Evolutionary conservation across 2,888 invertebrate species (phyloP), one percentile per base, ranked within the genome.

Genomic region (Asteroscopus sphinx): DNA sequence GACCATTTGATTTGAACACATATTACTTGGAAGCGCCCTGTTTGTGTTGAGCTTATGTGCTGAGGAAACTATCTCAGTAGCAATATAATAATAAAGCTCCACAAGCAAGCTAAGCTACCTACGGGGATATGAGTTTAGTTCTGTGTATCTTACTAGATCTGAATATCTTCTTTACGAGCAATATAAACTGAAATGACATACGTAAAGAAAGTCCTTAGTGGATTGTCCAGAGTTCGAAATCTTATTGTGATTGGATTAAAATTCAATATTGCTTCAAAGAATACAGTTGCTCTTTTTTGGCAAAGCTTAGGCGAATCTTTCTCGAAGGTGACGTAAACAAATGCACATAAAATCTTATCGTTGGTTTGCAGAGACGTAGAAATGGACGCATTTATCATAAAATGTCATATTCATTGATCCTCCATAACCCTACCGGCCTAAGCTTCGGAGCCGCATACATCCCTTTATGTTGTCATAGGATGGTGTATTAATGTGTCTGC

Each of bases 391-490:
- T 36, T 28, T 28, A 26, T 13, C 26, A 12, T 45, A 21, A 15
- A 35, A 26, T 46, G 25, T 15, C 11, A n/a, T 11, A 15, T 35
- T 25, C 15, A n/a, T 36, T 28, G 46, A 36, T 46, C 25, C 36
- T 12, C 17, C 12, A 44, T 33, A 21, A 32, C 7, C 15, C n/a
- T 33, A 12, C 5, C 6, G 16, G 21, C 42, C 15, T 9, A n/a
- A 28, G 30, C 16, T 0, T n/a, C 25, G 35, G 13, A 8, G 39
- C 35, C 25, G 36, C 13, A 44, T n/a, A 46, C 13, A 44, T n/a
- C 54, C 37, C 25, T 59, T 45, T 35, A 32, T 64, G 52, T 65
- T 68, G 41, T 21, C 46, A 41, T 59, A 56, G 52, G 47, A 49
- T 45, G 32, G 32, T 41, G 26, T 35, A 35, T 11, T 26, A 49